A percentile compares a stretch with the other conserved stretches of the same genome.
Evolutionary conservation across 2,113 vertebrate genomes (phyloP).

Genomic region (Centropus bengalensis): DNA sequence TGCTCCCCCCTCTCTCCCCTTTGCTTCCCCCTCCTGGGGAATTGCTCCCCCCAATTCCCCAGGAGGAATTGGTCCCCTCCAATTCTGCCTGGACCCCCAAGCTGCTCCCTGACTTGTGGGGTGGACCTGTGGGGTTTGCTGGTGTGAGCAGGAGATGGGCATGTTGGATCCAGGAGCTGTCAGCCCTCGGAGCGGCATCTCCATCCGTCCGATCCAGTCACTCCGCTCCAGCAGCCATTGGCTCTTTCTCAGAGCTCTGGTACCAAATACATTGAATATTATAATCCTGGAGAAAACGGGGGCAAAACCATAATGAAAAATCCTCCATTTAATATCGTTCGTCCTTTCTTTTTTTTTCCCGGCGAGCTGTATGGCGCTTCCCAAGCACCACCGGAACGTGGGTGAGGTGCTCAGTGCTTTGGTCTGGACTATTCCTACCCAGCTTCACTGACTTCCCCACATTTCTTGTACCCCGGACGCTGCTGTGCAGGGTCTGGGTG

Average conservation of each 20-base stretch:
- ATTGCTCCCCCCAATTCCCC: too few relatives aligned
- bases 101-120: neutral
- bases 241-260: neutral
- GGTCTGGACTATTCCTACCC: neutral
- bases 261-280: neutral
- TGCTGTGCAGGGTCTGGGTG: neutral
- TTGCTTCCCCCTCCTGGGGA: too few relatives aligned
- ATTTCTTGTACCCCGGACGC: neutral
- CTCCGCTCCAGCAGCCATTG: neutral
- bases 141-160: fast-evolving
- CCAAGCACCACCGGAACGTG: neutral
- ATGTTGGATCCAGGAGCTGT: fast-evolving
- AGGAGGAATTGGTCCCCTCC: too few relatives aligned
- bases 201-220: neutral
- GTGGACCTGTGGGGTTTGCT: neutral
- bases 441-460: neutral
- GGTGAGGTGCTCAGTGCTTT: neutral
- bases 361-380: neutral
- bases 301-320: neutral
- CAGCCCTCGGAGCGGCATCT: fast-evolving
- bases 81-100: neutral
- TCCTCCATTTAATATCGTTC: neutral
- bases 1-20: neutral
- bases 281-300: neutral
- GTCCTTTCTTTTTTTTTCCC: neutral